A percentile compares a stretch with the other conserved stretches of the same genome.
Conservation (phyloP, 2,113 vertebrate species). For the Mustela lutreola region DNA sequence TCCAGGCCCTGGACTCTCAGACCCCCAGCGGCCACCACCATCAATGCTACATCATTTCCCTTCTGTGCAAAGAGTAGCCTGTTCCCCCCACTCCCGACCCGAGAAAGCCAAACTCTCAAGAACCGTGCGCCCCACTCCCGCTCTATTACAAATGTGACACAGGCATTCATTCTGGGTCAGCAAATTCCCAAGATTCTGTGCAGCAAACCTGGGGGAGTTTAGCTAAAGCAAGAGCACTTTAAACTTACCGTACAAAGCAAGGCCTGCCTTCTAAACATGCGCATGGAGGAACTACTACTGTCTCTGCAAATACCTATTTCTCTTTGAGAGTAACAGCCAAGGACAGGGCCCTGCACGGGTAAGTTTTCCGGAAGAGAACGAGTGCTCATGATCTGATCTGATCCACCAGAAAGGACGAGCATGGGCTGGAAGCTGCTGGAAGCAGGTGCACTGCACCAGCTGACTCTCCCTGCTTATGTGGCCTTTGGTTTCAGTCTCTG, state of each 20-base stretch:
- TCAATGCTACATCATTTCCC: not conserved
- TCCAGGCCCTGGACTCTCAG: not conserved
- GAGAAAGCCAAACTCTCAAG: not conserved
- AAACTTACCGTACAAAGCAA: not conserved
- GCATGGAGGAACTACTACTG: not conserved
- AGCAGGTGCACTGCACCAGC: not conserved
- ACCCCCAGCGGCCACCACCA: not conserved
- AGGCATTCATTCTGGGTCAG: not conserved
- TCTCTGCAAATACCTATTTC: not conserved
- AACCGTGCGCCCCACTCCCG: not conserved
- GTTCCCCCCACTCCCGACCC: not conserved
- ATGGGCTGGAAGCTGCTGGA: too few relatives aligned
- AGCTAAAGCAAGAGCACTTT: not conserved
- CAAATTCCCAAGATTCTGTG: not conserved
- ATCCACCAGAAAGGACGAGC: not conserved
- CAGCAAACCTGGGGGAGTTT: not conserved
- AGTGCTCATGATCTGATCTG: not conserved
- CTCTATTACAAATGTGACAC: not conserved
- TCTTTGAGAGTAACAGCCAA: not conserved
- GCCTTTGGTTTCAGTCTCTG: not conserved
- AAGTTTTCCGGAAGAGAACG: not conserved
- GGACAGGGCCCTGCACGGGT: accelerated
- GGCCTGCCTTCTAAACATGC: not conserved
- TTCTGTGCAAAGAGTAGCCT: not conserved
- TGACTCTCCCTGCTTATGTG: not conserved